Evolutionary conservation across 37 sponge, comb jelly and placozoan species (phyloP), one percentile per base, ranked within the genome.

Genomic region (Lycopodina hypogea): DNA sequence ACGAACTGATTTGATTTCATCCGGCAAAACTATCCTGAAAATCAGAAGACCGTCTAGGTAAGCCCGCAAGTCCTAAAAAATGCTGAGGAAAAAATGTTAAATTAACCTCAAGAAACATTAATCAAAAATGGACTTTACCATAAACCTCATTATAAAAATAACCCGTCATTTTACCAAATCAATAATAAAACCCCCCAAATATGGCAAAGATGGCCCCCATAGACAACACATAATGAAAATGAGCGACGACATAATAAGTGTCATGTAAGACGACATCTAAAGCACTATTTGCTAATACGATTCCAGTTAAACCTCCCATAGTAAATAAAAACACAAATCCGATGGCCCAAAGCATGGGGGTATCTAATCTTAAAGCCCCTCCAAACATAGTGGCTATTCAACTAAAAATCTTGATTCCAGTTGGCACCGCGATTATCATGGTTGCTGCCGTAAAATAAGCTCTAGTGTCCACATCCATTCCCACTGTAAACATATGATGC

Each of bases 241-340:
- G 95, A 19, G 95, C 95, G 11, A 94, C 95, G 26, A 94, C 88
- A 82, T 94, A 94, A 81, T 94, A 94, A 53, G 95, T 94, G 67
- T 94, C 95, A 77, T 94, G 95, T 76, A 94, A 81, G 40, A 88
- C 85, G 17, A 94, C 42, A 85, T 93, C 90, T 69, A 93, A 76
- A 23, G 87, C 86, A 83, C 84, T 80, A 80, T 83, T 89, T 14
- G 94, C 90, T 62, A 89, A 83, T 9, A 93, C 87, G 53, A 93
- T 83, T 6, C 94, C 94, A 29, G 94, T 93, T 80, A 93, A 56
- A 18, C 94, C 94, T 60, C 90, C 93, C 6, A 93, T 34, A 60
- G 94, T 93, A 83, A 93, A 93, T 86, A 93, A 89, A 86, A 93
- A 93, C 19, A 93, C 81, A 93, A 93, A 93, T 21, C 94, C 90